Evolutionary conservation across 2,888 invertebrate genomes (phyloP).

Genomic region (Neuroscelio doddi): DNA sequence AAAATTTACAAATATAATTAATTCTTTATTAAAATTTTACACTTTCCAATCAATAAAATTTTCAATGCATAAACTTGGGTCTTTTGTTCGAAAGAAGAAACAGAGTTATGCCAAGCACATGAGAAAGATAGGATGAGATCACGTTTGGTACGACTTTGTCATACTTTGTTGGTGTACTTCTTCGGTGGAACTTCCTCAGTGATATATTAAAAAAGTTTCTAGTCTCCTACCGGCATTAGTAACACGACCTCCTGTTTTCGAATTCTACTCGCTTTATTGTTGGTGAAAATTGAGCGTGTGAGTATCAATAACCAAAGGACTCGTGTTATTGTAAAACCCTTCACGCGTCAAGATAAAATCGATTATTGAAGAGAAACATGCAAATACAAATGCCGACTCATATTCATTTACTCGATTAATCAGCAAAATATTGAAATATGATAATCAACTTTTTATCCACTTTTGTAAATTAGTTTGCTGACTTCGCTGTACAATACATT

Average conservation of each 20-base stretch:
- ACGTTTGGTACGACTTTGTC: slow-evolving; percentile 32
- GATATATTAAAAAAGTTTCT: slow-evolving; percentile 47
- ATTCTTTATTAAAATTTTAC: too few relatives aligned
- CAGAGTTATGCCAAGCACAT: slow-evolving; percentile 42
- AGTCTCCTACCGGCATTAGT: slow-evolving; percentile 23
- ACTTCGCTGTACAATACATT: too few relatives aligned
- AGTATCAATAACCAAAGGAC: slow-evolving; percentile 19
- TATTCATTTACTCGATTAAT: slow-evolving; percentile 7
- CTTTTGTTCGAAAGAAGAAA: too few relatives aligned
- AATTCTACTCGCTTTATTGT: slow-evolving; percentile 28
- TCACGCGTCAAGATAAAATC: slow-evolving; percentile 25
- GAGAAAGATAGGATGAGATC: slow-evolving; percentile 9
- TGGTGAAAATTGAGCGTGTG: slow-evolving; percentile 28
- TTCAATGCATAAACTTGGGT: neutral
- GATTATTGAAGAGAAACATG: slow-evolving; percentile 26
- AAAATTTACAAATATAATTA: too few relatives aligned
- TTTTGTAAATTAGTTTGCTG: too few relatives aligned
- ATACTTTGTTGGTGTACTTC: slow-evolving; percentile 32
- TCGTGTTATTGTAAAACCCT: slow-evolving; percentile 17
- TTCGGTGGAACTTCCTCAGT: slow-evolving; percentile 31
- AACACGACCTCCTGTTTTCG: slow-evolving; percentile 21
- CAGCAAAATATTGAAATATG: too few relatives aligned
- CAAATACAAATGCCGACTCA: slow-evolving; percentile 25
- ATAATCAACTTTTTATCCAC: too few relatives aligned
- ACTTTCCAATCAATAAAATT: too few relatives aligned